These are phyloP conservation scores for Ctenopoma multispine DNA, from an alignment of 2,797 vertebrate genomes.

Conservation along the genomic window DNA sequence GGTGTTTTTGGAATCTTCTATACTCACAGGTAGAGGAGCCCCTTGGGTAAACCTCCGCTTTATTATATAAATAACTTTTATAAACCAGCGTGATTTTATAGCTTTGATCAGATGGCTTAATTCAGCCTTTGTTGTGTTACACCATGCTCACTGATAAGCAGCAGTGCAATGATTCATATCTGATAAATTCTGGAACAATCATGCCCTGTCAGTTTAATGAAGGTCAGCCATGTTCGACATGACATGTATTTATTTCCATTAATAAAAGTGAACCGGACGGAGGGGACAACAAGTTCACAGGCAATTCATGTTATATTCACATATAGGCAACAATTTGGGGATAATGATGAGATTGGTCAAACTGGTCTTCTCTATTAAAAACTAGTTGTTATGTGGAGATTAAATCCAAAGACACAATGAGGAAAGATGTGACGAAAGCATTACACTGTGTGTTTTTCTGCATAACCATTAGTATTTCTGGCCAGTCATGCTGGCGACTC, in stretches of 20 bases:
- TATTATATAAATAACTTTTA: neutral
- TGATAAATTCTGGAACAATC: conserved; percentile 23
- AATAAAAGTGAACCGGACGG: neutral
- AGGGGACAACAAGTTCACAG: neutral
- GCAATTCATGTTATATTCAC: no score
- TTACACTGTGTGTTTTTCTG: no score
- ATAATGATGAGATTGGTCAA: no score
- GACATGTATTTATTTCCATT: neutral
- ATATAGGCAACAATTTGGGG: no score
- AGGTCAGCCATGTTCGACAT: conserved; percentile 38
- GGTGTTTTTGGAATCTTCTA: neutral
- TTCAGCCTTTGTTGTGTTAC: conserved; percentile 30
- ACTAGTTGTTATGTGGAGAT: no score
- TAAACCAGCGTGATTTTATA: neutral
- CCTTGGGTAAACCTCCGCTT: neutral
- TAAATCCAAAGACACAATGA: no score
- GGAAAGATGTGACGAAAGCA: no score
- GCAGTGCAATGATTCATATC: conserved; percentile 15
- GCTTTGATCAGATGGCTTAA: neutral
- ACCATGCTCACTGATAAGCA: neutral
- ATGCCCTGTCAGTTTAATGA: conserved; percentile 10
- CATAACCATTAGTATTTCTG: no score
- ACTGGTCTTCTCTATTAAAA: no score
- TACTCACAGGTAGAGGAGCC: neutral
- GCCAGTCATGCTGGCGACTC: no score